A percentile compares a stretch with the other conserved stretches of the same genome.
Evolutionary conservation across 2,888 invertebrate species (phyloP).

Genomic region (Trichopria drosophilae): DNA sequence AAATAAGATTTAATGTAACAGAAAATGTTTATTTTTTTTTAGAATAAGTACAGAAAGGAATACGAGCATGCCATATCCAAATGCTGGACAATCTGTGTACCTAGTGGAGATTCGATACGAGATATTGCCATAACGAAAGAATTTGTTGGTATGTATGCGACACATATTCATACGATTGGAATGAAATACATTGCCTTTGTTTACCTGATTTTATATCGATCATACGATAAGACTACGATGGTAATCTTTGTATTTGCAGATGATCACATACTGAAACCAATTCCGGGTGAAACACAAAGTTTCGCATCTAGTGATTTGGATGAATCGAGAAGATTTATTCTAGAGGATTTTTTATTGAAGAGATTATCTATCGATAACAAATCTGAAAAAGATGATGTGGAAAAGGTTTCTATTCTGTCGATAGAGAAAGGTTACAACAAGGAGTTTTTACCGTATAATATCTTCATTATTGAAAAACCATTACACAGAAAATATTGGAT

Average conservation of each 20-base stretch:
- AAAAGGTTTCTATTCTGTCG: conserved; percentile 35
- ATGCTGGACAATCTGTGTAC: conserved; percentile 47
- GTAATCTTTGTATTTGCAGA: conserved; percentile 36
- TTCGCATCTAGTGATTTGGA: conserved; percentile 32
- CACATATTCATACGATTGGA: neutral
- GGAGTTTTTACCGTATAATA: conserved; percentile 42
- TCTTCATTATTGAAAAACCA: conserved; percentile 41
- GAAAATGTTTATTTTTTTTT: conserved; percentile 20
- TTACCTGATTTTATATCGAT: conserved; percentile 22
- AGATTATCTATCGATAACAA: conserved; percentile 28
- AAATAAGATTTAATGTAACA: too few relatives aligned
- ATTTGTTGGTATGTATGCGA: conserved; percentile 42
- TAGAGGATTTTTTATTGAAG: too few relatives aligned
- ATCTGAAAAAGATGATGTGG: conserved; percentile 14
- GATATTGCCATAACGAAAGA: conserved; percentile 39
- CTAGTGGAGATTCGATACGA: conserved; percentile 38
- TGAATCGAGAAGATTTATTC: too few relatives aligned
- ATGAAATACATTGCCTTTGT: neutral
- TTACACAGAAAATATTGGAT: conserved; percentile 35
- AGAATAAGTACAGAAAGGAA: conserved; percentile 43
- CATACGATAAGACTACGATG: conserved; percentile 19
- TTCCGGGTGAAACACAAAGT: conserved; percentile 27
- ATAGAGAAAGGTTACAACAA: conserved; percentile 44
- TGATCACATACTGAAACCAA: conserved; percentile 41
- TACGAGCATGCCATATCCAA: conserved; percentile 42